Conservation (phyloP, 2,888 invertebrate genomes). For the Heterodera filipjevi region DNA sequence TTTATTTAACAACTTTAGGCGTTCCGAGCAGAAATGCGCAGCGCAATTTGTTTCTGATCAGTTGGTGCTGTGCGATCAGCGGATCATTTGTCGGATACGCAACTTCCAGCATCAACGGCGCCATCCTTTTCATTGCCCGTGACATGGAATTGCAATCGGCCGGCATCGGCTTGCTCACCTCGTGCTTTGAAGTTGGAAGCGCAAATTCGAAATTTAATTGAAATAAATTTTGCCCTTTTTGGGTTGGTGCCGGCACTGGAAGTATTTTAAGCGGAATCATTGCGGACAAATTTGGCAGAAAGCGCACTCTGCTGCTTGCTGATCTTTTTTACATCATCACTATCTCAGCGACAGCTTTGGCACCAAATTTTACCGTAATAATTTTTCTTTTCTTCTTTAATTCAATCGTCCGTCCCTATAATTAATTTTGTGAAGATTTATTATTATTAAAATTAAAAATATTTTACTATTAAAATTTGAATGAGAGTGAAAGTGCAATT, state of each 20-base stretch:
- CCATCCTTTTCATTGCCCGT: conserved; percentile 4
- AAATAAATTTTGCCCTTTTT: conserved; percentile 71
- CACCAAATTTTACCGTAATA: conserved; percentile 5
- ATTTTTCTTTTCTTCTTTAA: too few species aligned
- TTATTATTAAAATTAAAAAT: too few species aligned
- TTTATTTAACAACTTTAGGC: neutral
- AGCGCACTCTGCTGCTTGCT: neutral
- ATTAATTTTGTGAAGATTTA: too few species aligned
- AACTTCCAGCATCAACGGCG: conserved; percentile 17
- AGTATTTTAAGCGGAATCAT: conserved; percentile 5
- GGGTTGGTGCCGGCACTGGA: conserved; percentile 65
- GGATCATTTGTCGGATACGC: conserved; percentile 22
- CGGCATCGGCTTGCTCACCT: conserved; percentile 15
- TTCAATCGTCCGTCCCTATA: too few species aligned
- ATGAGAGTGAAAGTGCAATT: too few species aligned
- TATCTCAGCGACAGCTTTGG: neutral
- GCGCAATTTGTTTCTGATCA: neutral
- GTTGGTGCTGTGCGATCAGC: conserved; percentile 18
- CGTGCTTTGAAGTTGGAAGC: neutral
- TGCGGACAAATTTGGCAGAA: conserved; percentile 14
- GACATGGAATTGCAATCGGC: neutral
- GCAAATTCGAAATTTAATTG: neutral
- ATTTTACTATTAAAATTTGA: too few species aligned
- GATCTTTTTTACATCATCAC: conserved; percentile 10
- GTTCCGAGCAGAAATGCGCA: neutral